phyloP scores from a whole-genome alignment of 30 jellyfish, hydroid and myxozoan genomes.

The Pelagia noctiluca region DNA sequence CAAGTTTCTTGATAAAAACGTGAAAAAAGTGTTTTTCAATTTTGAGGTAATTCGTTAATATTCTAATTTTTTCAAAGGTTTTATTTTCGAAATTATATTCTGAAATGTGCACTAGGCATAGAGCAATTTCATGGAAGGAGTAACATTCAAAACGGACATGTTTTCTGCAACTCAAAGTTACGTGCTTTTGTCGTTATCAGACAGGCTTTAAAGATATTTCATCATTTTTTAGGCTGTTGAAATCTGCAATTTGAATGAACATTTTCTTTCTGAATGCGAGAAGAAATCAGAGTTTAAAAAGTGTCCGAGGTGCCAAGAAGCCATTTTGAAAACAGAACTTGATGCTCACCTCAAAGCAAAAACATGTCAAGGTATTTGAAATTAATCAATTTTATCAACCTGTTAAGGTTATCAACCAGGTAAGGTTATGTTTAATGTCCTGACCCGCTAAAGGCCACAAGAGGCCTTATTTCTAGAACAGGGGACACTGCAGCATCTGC shows the following conservation, averaged over 20 bases:
- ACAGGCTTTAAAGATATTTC: no score
- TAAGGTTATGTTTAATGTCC: not conserved
- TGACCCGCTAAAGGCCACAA: not conserved
- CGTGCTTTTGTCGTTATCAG: no score
- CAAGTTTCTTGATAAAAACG: not conserved
- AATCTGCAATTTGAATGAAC: slow-evolving; percentile 75
- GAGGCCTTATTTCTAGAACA: no score
- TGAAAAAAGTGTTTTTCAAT: not conserved
- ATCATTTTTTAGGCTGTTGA: slow-evolving; percentile 75
- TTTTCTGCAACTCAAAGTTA: no score
- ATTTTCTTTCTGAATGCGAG: slow-evolving; percentile 90
- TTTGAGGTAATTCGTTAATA: no score
- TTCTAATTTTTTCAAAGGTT: no score
- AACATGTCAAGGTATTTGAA: slow-evolving; percentile 70
- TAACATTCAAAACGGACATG: no score
- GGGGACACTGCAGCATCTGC: no score
- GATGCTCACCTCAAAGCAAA: slow-evolving; percentile 71
- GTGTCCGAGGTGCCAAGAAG: slow-evolving; percentile 83
- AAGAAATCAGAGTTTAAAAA: slow-evolving; percentile 62
- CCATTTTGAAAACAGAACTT: slow-evolving; percentile 45
- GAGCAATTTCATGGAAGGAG: no score
- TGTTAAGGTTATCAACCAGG: not conserved
- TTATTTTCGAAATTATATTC: no score
- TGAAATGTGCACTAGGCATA: no score
- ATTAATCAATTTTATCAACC: not conserved